phyloP scores from a whole-genome alignment of 2,113 vertebrate species.

The Hemicordylus capensis region DNA sequence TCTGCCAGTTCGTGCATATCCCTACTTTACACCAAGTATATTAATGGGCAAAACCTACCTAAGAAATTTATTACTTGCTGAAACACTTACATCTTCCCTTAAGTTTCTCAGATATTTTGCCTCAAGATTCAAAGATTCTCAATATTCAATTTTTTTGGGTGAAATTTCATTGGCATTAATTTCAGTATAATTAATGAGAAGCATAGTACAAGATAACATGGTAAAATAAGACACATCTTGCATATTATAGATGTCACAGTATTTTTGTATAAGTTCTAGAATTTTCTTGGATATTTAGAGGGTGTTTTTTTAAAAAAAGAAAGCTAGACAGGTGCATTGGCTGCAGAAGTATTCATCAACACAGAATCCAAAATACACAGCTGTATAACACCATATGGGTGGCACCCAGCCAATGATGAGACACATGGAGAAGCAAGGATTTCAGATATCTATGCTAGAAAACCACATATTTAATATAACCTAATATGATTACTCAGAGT shows the following conservation, averaged over 20 bases:
- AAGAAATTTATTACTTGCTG: too few relatives aligned
- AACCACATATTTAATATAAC: constrained; percentile 22
- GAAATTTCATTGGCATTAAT: background rate
- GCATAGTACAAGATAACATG: background rate
- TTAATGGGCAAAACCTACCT: too few relatives aligned
- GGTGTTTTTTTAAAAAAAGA: too few relatives aligned
- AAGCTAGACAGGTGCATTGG: background rate
- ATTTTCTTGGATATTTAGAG: constrained; percentile 25
- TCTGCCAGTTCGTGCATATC: too few relatives aligned
- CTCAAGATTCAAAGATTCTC: too few relatives aligned
- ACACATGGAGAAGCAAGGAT: background rate
- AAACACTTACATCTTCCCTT: too few relatives aligned
- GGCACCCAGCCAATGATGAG: constrained; percentile 2
- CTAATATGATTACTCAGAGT: background rate
- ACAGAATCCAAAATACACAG: constrained; percentile 8
- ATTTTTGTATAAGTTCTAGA: background rate
- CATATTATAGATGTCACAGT: background rate
- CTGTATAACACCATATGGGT: background rate
- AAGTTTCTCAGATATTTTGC: too few relatives aligned
- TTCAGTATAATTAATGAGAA: background rate
- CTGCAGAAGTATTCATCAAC: background rate
- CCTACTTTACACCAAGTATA: too few relatives aligned
- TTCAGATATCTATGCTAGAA: constrained; percentile 20
- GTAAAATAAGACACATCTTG: background rate
- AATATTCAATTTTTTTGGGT: background rate